Evolutionary conservation across 53 echinoderm and acorn worm genomes (phyloP).

Genomic region (Pentamera pediparva): DNA sequence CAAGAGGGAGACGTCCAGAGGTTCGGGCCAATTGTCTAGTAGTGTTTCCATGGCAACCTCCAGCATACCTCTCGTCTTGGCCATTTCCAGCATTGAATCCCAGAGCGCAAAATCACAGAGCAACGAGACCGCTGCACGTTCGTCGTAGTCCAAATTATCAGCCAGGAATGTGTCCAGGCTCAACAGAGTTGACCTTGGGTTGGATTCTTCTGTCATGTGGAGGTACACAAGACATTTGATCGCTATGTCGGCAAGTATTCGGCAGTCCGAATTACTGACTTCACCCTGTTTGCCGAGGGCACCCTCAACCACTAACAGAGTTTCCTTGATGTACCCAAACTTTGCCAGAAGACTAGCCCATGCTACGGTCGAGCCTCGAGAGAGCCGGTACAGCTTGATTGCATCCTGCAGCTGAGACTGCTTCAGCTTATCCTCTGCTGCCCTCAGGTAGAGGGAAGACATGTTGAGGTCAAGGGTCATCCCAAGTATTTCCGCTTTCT

Average conservation of each 20-base stretch:
- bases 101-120: constrained; percentile 68
- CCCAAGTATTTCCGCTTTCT: constrained; percentile 78
- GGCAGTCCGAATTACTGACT: constrained; percentile 50
- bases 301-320: constrained; percentile 37
- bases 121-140: constrained; percentile 52
- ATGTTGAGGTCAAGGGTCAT: constrained; percentile 80
- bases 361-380: constrained; percentile 4
- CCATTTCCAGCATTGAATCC: constrained; percentile 70
- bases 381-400: constrained; percentile 55
- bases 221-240: constrained; percentile 75
- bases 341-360: constrained; percentile 41
- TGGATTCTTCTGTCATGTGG: constrained; percentile 54
- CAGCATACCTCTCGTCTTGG: constrained; percentile 64
- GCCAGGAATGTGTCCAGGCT: constrained; percentile 44
- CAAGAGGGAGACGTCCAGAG: not conserved
- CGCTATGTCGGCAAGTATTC: constrained; percentile 60
- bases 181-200: not conserved
- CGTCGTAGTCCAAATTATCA: constrained; percentile 94
- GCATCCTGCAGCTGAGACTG: constrained; percentile 63
- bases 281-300: constrained; percentile 51
- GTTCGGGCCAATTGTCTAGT: constrained; percentile 28
- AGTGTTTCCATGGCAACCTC: constrained; percentile 52
- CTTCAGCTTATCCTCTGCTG: constrained; percentile 68
- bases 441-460: constrained; percentile 64
- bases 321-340: constrained; percentile 49